Evolutionary conservation across 1,140 invertebrate species (phyloP), one percentile per base, ranked within the genome.

Genomic region (Vollenhovia emeryi): DNA sequence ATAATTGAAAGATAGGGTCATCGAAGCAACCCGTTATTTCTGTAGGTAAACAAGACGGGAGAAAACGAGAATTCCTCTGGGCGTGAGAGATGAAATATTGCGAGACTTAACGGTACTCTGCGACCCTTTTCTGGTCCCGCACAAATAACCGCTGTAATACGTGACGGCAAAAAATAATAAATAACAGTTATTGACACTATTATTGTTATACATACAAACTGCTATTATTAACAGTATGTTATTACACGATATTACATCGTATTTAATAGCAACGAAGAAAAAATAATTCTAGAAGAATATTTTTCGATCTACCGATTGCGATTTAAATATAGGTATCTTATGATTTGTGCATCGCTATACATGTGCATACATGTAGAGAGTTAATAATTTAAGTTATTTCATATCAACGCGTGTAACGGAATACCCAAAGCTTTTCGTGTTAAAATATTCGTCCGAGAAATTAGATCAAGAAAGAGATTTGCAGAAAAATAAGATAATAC

Each of bases 1-100:
- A 78, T 89, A 89, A 89, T 89, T 89, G 87, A 89, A 89, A 87
- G 87, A 80, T 87, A 71, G 74, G 75, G 68, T 60, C 79, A 71
- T 89, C 87, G 75, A 82, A 84, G 85, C 75, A 85, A 89, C 79
- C 85, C 68, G 62, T 89, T 89, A 89, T 89, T 89, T 89, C 87
- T 89, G 69, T 80, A 89, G 55, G 87, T 89, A 89, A 89, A 89
- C 87, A 89, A 84, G 60, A 21, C 40, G 24, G 76, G 18, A 75
- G 88, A 86, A 86, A 89, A 87, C 68, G 87, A 83, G 52, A n/a
- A 76, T 55, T 59, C 74, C 68, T 62, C 69, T 59, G 87, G 79
- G 59, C 69, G 85, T 89, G 88, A 85, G 68, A 89, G 75, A 85
- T 89, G 87, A 89, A 89, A 89, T 89, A 89, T 89, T 79, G 55